Percentiles rank a stretch among this genome's conserved stretches.
These are phyloP conservation scores for Glaucomys volans DNA, from an alignment of 2,113 vertebrate species.

Conservation along the genomic window DNA sequence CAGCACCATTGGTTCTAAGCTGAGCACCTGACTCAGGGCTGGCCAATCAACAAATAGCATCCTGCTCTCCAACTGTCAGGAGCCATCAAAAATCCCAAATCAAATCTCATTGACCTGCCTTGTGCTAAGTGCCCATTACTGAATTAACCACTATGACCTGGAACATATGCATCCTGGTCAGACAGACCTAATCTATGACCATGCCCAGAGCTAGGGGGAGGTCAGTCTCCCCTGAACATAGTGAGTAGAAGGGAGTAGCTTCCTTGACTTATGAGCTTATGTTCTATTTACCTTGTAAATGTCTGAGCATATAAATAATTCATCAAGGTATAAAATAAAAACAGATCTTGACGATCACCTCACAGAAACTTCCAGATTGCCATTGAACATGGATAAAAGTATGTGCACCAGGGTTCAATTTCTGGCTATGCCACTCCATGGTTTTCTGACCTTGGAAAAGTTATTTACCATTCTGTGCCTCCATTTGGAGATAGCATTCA, in stretches of 20 bases:
- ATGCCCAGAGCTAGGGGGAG: background rate
- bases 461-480: background rate
- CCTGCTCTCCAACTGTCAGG: background rate
- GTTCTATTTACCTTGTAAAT: background rate
- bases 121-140: background rate
- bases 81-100: background rate
- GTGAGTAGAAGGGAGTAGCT: background rate
- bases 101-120: background rate
- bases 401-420: background rate
- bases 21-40: background rate
- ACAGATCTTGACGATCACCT: background rate
- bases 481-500: background rate
- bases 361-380: background rate
- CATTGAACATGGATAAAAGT: background rate
- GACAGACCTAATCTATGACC: background rate
- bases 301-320: background rate
- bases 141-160: background rate
- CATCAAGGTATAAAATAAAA: background rate
- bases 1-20: background rate
- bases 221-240: background rate
- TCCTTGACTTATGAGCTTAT: background rate
- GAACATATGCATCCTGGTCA: background rate
- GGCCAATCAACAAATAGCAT: background rate
- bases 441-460: background rate
- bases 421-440: background rate